These are phyloP conservation scores for Xanthorhoe designata DNA, from an alignment of 2,888 invertebrate genomes.

Conservation along the genomic window DNA sequence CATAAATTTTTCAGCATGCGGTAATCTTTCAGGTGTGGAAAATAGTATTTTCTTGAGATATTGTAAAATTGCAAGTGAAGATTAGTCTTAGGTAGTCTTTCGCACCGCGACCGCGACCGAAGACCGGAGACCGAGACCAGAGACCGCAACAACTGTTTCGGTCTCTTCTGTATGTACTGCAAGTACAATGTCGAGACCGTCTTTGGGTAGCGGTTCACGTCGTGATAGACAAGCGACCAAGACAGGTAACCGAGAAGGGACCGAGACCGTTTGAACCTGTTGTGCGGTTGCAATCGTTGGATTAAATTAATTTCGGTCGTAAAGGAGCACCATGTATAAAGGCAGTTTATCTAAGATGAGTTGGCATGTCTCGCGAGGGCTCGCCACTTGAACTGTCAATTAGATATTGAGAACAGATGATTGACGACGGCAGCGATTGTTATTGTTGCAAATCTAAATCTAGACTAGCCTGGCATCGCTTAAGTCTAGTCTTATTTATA, in stretches of 20 bases:
- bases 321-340: constrained; percentile 56
- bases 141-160: no score
- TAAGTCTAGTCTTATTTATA: background rate
- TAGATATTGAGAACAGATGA: constrained; percentile 78
- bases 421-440: constrained; percentile 63
- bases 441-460: constrained; percentile 23
- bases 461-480: background rate
- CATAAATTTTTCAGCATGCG: constrained; percentile 26
- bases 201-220: no score
- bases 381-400: constrained; percentile 84
- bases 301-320: no score
- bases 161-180: no score
- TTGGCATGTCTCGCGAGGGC: constrained; percentile 75
- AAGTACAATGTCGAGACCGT: no score
- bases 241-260: no score
- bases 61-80: background rate
- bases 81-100: no score
- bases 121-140: no score
- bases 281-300: no score
- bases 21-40: constrained; percentile 19
- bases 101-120: no score
- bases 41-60: constrained; percentile 2
- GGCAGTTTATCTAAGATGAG: constrained; percentile 71
- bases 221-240: no score
- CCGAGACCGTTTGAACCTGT: no score